Percentiles rank a stretch among this genome's conserved stretches.
phyloP scores from a whole-genome alignment of 2,113 vertebrate genomes.

The Oenanthe melanoleuca region DNA sequence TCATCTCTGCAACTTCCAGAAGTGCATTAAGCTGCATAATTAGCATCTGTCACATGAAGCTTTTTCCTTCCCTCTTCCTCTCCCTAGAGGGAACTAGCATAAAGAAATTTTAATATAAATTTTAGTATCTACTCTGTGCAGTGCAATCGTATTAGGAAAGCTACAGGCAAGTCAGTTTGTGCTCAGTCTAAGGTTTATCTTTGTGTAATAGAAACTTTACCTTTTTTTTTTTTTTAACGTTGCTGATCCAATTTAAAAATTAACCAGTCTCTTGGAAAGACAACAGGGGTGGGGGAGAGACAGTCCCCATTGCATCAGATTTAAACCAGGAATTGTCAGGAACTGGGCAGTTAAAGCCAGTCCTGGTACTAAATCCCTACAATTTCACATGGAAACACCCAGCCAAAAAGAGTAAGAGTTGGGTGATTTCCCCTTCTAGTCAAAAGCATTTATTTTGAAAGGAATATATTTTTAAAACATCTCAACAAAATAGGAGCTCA shows the following conservation, averaged over 20 bases:
- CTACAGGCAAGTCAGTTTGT: neutral
- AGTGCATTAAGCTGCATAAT: slow-evolving; percentile 64
- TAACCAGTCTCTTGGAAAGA: slow-evolving; percentile 29
- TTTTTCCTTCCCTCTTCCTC: slow-evolving; percentile 31
- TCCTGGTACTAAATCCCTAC: neutral
- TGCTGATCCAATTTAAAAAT: slow-evolving; percentile 45
- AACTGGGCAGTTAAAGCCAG: neutral
- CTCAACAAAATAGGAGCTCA: neutral
- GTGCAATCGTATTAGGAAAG: neutral
- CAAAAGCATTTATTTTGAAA: neutral
- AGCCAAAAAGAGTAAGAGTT: neutral
- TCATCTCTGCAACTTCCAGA: slow-evolving; percentile 55
- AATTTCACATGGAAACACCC: neutral
- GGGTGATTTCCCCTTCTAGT: neutral
- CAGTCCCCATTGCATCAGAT: neutral
- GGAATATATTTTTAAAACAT: neutral
- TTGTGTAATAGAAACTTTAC: neutral
- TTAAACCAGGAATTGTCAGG: neutral
- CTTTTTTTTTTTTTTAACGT: neutral
- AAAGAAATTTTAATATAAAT: slow-evolving; percentile 42
- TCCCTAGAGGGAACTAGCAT: slow-evolving; percentile 37
- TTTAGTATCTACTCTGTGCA: neutral
- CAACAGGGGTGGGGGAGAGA: neutral
- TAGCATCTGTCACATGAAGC: slow-evolving; percentile 64
- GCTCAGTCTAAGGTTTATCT: neutral